These are phyloP conservation scores for Pterocles gutturalis DNA, from an alignment of 2,113 vertebrate species.

Conservation along the genomic window DNA sequence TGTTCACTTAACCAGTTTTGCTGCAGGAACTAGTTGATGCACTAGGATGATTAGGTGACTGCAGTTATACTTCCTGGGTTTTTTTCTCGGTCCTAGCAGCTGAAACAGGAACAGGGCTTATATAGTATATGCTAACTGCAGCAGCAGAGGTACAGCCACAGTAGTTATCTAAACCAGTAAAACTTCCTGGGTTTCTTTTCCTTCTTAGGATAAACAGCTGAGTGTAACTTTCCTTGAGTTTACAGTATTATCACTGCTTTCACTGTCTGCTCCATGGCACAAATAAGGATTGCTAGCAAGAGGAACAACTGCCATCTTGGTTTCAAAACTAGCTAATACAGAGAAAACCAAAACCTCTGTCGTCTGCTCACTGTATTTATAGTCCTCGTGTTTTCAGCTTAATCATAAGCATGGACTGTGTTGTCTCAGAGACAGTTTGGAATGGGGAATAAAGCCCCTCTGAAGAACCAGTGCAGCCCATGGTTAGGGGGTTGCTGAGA, in stretches of 20 bases:
- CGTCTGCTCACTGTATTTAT: neutral
- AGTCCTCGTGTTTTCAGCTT: neutral
- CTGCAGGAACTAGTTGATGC: neutral
- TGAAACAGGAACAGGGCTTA: neutral
- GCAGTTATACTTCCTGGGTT: neutral
- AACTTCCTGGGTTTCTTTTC: neutral
- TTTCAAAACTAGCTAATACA: neutral
- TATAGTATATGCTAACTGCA: neutral
- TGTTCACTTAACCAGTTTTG: neutral
- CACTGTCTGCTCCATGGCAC: neutral
- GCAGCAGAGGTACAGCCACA: neutral
- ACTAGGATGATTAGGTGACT: neutral
- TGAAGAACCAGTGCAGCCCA: neutral
- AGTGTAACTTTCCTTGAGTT: neutral
- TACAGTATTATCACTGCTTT: neutral
- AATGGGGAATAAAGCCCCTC: neutral
- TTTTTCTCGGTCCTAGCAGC: neutral
- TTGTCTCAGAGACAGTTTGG: neutral
- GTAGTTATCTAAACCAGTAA: neutral
- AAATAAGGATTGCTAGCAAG: neutral
- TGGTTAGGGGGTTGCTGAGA: neutral
- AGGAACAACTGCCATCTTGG: neutral
- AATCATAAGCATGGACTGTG: neutral
- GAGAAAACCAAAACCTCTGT: neutral
- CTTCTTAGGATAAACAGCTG: neutral